These are phyloP conservation scores for Heterodera schachtii DNA, from an alignment of 1,140 invertebrate genomes.

Conservation along the genomic window DNA sequence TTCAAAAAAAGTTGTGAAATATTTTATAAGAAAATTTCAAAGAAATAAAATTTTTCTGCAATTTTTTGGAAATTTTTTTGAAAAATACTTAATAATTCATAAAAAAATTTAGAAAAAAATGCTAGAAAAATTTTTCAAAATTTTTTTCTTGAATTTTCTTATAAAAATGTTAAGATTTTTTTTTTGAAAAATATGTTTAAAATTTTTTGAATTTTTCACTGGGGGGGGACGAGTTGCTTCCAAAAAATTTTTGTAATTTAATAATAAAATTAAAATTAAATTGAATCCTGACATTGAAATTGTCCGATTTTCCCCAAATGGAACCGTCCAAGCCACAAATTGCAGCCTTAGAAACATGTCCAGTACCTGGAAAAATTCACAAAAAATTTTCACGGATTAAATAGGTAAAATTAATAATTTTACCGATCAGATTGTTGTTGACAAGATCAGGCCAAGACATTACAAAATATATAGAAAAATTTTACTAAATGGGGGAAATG, in stretches of 20 bases:
- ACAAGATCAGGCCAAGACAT: conserved; percentile 65
- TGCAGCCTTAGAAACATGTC: conserved; percentile 63
- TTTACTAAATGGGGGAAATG: not conserved
- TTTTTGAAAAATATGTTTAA: not conserved
- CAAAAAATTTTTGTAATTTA: not conserved
- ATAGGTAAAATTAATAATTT: not conserved
- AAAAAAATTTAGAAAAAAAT: not conserved
- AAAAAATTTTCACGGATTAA: not conserved
- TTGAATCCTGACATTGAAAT: conserved; percentile 55
- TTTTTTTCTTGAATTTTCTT: too few species aligned
- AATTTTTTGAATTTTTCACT: too few species aligned
- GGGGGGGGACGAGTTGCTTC: too few species aligned
- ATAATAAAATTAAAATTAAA: conserved; percentile 13
- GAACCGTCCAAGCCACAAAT: conserved; percentile 62
- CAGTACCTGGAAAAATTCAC: conserved; percentile 42
- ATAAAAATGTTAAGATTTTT: not conserved
- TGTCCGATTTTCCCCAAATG: conserved; percentile 64
- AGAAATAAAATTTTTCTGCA: not conserved
- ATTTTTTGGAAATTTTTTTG: not conserved
- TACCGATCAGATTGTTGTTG: conserved; percentile 61
- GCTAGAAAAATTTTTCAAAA: not conserved
- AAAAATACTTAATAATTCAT: not conserved
- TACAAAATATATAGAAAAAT: not conserved
- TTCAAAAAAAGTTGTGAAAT: too few species aligned
- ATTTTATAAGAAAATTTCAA: not conserved